Evolutionary conservation across 2,797 vertebrate genomes (phyloP), one percentile per base, ranked within the genome.

Genomic region (Pterois miles): DNA sequence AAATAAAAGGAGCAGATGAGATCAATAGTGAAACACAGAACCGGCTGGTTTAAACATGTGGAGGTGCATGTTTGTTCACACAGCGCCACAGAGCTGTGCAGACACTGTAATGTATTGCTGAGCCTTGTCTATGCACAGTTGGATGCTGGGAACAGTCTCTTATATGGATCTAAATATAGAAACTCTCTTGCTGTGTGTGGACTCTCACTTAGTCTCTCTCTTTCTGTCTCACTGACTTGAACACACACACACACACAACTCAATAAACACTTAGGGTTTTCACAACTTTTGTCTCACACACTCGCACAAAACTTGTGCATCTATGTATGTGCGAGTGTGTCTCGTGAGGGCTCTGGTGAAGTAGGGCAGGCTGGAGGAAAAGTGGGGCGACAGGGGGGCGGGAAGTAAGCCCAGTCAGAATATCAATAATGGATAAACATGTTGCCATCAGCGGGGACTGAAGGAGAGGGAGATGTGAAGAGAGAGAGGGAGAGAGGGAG

Each of bases 351-450:
- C 83, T 89, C 63, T 70, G 75, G 83, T 90, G 90, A 94, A 94
- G 93, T 94, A 94, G 93, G 93, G 83, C 92, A 93, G 89, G 85
- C 89, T 74, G 81, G 69, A 83, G 86, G 86, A 92, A 46, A 94
- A 94, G 89, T 92, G 90, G 92, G 91, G 85, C 89, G 87, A 90
- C 90, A 83, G 78, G 85, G 84, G 87, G 86, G 89, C 71, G 87
- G 91, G 85, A 89, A 80, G 84, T 34, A 53, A 89, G 85, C 88
- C 86, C 85, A 91, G 90, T 93, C 87, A 89, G 87, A 90, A 90
- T 92, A 94, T 94, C 93, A 93, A 94, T 94, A 93, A 94, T 94
- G 84, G 89, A 93, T 93, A 92, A 92, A 93, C 91, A 91, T 80
- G 91, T 89, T 88, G 86, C 84, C 86, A 89, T 92, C 89, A 90